phyloP scores from a whole-genome alignment of 1,140 invertebrate genomes.

The Anastrepha ludens region DNA sequence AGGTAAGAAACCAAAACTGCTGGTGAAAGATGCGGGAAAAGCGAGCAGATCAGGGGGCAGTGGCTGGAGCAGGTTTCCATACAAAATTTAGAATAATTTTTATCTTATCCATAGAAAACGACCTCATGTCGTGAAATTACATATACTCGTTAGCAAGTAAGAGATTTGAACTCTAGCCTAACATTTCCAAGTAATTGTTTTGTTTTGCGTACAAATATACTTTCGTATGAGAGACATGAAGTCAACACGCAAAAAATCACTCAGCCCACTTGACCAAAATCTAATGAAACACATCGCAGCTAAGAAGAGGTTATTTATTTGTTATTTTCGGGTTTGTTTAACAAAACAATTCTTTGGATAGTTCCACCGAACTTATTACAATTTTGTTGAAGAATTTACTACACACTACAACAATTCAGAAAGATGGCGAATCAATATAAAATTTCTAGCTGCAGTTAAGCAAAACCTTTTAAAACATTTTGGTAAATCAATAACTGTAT shows the following conservation, averaged over 20 bases:
- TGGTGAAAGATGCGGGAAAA: background rate
- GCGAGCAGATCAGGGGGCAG: background rate
- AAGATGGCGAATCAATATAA: no score
- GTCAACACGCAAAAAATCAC: background rate
- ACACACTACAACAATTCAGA: no score
- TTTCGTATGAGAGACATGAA: background rate
- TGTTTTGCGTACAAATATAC: background rate
- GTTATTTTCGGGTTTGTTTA: no score
- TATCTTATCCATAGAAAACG: background rate
- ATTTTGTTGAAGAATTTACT: no score
- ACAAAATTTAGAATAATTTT: background rate
- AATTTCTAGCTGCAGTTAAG: no score
- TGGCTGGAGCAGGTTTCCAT: no score
- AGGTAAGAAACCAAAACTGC: background rate
- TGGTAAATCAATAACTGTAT: no score
- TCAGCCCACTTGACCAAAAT: background rate
- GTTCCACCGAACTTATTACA: no score
- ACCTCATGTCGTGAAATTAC: background rate
- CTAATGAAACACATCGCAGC: background rate
- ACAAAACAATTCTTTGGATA: no score
- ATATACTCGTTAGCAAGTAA: background rate
- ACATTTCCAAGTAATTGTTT: background rate
- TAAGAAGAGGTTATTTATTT: no score
- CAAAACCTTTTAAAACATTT: no score
- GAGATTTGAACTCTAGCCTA: conserved; percentile 9